A percentile compares a stretch with the other conserved stretches of the same genome.
phyloP scores from a whole-genome alignment of 2,888 invertebrate genomes.

The Lypha dubia region DNA sequence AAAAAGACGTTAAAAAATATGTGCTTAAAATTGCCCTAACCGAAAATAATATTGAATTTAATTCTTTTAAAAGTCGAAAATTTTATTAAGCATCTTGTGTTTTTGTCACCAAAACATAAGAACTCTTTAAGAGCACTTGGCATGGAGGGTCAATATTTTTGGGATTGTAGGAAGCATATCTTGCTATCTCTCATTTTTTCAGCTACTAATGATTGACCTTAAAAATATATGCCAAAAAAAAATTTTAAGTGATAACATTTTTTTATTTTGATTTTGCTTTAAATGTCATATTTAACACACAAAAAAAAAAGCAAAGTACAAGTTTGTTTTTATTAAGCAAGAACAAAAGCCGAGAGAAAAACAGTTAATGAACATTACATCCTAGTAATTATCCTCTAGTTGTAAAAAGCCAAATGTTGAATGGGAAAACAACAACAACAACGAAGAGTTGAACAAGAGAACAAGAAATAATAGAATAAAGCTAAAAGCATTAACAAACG shows the following conservation, averaged over 20 bases:
- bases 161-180: too few relatives aligned
- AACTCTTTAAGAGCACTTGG: too few relatives aligned
- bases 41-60: too few relatives aligned
- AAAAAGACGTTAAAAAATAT: too few relatives aligned
- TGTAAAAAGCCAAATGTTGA: constrained; percentile 21
- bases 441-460: constrained; percentile 27
- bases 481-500: constrained; percentile 1
- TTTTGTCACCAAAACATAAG: too few relatives aligned
- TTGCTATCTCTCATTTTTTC: too few relatives aligned
- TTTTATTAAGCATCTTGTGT: too few relatives aligned
- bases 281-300: constrained; percentile 22
- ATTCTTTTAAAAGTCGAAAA: too few relatives aligned
- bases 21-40: too few relatives aligned
- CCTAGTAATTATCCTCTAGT: constrained; percentile 40
- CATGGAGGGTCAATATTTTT: too few relatives aligned
- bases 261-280: background rate
- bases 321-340: constrained; percentile 18
- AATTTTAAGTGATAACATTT: background rate
- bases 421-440: constrained; percentile 1
- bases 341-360: constrained; percentile 34
- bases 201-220: too few relatives aligned
- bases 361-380: constrained; percentile 47
- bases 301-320: constrained; percentile 5
- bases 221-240: constrained; percentile 4
- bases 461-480: constrained; percentile 12